phyloP scores from a whole-genome alignment of 2,797 vertebrate genomes.

The Microhierax caerulescens region DNA sequence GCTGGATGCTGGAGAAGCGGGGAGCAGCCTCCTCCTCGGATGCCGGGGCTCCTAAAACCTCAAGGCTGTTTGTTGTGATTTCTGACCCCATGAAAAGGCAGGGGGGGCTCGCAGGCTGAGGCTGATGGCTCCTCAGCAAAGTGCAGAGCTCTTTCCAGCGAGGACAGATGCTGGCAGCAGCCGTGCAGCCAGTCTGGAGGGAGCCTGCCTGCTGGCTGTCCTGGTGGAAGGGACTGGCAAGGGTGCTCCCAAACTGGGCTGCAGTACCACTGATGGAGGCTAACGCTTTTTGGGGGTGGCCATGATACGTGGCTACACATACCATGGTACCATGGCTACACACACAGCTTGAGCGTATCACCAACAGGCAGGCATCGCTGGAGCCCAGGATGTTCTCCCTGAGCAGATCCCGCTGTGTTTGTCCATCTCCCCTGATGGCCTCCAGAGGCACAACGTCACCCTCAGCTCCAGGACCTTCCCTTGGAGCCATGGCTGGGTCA shows the following conservation, averaged over 20 bases:
- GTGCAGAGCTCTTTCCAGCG: not conserved
- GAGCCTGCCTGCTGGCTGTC: not conserved
- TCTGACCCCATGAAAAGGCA: not conserved
- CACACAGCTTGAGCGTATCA: not conserved
- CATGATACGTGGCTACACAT: no score
- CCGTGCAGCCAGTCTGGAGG: fast-evolving
- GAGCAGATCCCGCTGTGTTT: not conserved
- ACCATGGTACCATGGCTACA: no score
- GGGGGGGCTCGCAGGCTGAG: fast-evolving
- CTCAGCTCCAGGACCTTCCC: not conserved
- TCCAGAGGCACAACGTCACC: not conserved
- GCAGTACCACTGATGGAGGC: not conserved
- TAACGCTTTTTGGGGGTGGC: not conserved
- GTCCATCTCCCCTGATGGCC: not conserved
- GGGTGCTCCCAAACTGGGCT: not conserved
- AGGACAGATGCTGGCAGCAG: not conserved
- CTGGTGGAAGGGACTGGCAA: not conserved
- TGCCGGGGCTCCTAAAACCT: not conserved
- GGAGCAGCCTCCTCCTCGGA: not conserved
- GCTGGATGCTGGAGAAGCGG: not conserved
- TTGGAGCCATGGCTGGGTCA: not conserved
- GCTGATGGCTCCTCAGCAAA: not conserved
- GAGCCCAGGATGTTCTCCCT: not conserved
- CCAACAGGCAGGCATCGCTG: not conserved
- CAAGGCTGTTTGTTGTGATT: not conserved